Evolutionary conservation across 2,888 invertebrate genomes (phyloP).

Genomic region (Doris montereyensis): DNA sequence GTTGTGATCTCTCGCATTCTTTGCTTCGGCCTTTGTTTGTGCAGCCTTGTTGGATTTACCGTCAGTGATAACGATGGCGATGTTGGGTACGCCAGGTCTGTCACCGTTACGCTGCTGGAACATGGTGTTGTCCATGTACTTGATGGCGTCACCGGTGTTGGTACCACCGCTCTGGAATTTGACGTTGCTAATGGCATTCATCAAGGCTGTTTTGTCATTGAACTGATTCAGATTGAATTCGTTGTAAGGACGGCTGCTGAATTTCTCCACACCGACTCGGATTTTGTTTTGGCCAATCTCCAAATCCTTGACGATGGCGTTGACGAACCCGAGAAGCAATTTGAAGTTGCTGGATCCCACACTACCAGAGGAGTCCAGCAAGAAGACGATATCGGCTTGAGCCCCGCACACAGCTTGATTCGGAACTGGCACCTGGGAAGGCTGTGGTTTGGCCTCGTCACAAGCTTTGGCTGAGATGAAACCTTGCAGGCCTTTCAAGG

Average conservation of each 20-base stretch:
- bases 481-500: constrained; percentile 54
- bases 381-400: constrained; percentile 63
- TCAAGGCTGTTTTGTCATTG: constrained; percentile 48
- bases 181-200: constrained; percentile 58
- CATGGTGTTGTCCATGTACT: constrained; percentile 47
- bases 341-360: constrained; percentile 59
- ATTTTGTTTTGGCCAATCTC: constrained; percentile 57
- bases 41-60: constrained; percentile 57
- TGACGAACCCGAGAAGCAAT: constrained; percentile 59
- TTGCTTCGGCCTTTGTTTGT: constrained; percentile 53
- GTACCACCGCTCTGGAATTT: constrained; percentile 62
- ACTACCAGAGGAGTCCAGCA: constrained; percentile 66
- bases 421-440: background rate
- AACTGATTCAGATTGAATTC: constrained; percentile 64
- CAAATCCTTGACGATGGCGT: constrained; percentile 53
- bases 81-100: constrained; percentile 58
- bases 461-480: constrained; percentile 58
- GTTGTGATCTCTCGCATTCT: constrained; percentile 48
- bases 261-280: constrained; percentile 56
- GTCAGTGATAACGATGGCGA: constrained; percentile 61
- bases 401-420: constrained; percentile 51
- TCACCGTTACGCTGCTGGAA: constrained; percentile 52
- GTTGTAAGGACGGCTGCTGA: constrained; percentile 56
- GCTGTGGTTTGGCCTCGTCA: constrained; percentile 38
- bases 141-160: constrained; percentile 60